Evolutionary conservation across 2,113 vertebrate genomes (phyloP), one percentile per base, ranked within the genome.

Genomic region (Aptenodytes forsteri): DNA sequence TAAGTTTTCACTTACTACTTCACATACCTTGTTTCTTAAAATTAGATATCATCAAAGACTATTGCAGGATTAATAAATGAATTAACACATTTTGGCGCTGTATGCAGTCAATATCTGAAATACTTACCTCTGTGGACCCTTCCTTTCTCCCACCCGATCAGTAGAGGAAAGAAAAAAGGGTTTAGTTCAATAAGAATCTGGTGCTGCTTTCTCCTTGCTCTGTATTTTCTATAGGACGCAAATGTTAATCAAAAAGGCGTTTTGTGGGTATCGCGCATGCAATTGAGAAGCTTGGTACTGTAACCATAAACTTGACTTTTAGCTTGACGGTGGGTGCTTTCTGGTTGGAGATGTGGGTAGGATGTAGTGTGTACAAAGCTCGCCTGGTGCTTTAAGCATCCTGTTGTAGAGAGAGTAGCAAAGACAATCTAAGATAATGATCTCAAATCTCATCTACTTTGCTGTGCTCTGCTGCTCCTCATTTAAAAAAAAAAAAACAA

Each of bases 221-320:
- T 47, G 6, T 32, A 3, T 72, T 83, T 70, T 40, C 22, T 52
- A 3, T 23, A 69, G 61, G 46, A 64, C 6, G 36, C 54, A 72
- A 23, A 52, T 52, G 50, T 50, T 66, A 64, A 67, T 55, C 29
- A 5, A 15, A 29, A 49, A 38, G 3, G 49, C 7, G 2, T 55
- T 88, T 71, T 47, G 40, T 47, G 46, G 14, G 0, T 65, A 4
- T 61, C 4, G 0, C n/a, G 15, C 52, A 17, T 7, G 2, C 42
- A 64, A 6, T 29, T 77, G 62, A 44, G 69, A 36, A 44, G 21
- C 49, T 44, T 42, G 44, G 47, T 67, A 4, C 19, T 73, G 58
- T 69, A 91, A 55, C 27, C 23, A 22, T 27, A 30, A 59, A 50
- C 21, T 36, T 66, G 76, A 9, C 13, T 87, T 58, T 5, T 26